Evolutionary conservation across 2,797 vertebrate species (phyloP).

Genomic region (Eutrigla gurnardus): DNA sequence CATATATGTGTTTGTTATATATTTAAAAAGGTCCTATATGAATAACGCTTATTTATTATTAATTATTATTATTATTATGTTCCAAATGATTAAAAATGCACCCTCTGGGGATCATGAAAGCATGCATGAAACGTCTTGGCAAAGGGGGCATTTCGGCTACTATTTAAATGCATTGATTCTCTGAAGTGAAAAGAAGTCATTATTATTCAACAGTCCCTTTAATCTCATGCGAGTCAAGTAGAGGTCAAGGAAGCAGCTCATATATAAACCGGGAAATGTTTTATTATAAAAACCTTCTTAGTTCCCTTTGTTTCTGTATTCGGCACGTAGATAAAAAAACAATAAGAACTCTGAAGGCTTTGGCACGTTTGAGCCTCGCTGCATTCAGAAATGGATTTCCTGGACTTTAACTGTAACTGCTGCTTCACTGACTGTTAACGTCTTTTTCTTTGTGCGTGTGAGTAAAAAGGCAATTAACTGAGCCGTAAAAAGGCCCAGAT

Average conservation of each 20-base stretch:
- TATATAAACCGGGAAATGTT: neutral
- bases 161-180: neutral
- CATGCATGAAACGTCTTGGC: neutral
- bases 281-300: neutral
- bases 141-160: neutral
- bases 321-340: neutral
- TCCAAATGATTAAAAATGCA: neutral
- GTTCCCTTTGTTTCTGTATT: neutral
- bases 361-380: neutral
- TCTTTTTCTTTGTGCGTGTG: conserved; percentile 35
- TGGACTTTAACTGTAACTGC: conserved; percentile 22
- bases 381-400: conserved; percentile 27
- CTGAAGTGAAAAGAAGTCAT: neutral
- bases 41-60: too few relatives aligned
- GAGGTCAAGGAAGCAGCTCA: conserved; percentile 19
- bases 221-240: neutral
- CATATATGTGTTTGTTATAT: too few relatives aligned
- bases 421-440: conserved; percentile 32
- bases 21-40: too few relatives aligned
- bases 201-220: neutral
- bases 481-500: conserved; percentile 42
- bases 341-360: conserved; percentile 11
- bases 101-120: neutral
- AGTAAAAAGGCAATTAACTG: conserved; percentile 58
- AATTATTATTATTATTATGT: too few relatives aligned